phyloP scores from a whole-genome alignment of 2,888 invertebrate genomes.

The Craniophora ligustri region DNA sequence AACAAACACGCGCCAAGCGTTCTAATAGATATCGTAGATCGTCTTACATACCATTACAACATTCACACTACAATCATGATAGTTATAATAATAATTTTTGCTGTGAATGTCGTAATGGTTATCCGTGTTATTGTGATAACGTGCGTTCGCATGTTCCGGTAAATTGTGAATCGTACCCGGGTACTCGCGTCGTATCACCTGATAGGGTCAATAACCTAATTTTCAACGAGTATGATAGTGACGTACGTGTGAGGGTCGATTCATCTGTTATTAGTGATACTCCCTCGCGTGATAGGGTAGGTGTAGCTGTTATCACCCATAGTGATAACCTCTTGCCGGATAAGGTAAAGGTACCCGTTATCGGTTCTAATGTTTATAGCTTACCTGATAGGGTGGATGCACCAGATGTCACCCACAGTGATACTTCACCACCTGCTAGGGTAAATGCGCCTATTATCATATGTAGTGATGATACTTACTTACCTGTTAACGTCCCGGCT shows the following conservation, averaged over 20 bases:
- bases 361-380: background rate
- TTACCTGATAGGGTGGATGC: background rate
- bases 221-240: background rate
- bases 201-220: background rate
- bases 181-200: background rate
- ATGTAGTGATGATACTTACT: background rate
- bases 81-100: background rate
- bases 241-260: no score
- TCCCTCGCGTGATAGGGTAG: no score
- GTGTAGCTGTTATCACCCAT: no score
- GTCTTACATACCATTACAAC: background rate
- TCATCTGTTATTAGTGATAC: no score
- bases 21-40: slow-evolving; percentile 1
- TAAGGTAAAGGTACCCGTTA: background rate
- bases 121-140: background rate
- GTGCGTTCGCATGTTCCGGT: background rate
- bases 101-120: slow-evolving; percentile 1
- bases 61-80: background rate
- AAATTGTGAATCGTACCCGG: background rate
- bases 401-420: background rate
- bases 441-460: background rate
- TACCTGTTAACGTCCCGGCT: slow-evolving; percentile 5
- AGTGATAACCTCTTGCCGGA: background rate
- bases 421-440: background rate
- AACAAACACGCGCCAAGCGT: no score